phyloP scores from a whole-genome alignment of 2,113 vertebrate species.

The Syngnathoides biaculeatus region DNA sequence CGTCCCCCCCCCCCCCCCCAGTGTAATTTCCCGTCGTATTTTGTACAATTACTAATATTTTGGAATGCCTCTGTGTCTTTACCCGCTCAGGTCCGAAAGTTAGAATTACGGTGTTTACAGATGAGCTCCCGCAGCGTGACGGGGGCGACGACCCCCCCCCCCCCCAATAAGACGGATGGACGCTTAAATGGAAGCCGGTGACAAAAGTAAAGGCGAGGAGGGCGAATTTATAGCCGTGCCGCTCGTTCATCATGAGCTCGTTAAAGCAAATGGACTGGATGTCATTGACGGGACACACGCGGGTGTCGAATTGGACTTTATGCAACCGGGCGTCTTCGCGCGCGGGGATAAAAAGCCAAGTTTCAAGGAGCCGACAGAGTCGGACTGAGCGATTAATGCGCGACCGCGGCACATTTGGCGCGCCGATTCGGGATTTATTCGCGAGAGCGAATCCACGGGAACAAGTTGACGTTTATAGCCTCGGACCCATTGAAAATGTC shows the following conservation, averaged over 20 bases:
- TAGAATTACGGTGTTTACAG: constrained; percentile 47
- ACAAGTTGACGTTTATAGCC: constrained; percentile 50
- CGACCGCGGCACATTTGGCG: constrained; percentile 36
- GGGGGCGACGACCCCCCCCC: no score
- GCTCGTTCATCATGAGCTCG: constrained; percentile 50
- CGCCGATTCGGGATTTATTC: constrained; percentile 29
- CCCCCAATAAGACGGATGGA: constrained; percentile 27
- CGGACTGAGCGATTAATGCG: constrained; percentile 44
- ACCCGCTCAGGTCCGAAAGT: constrained; percentile 11
- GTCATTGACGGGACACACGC: constrained; percentile 40
- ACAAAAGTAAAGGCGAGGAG: constrained; percentile 34
- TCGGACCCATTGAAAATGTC: constrained; percentile 51
- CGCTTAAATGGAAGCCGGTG: constrained; percentile 37
- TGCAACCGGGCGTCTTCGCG: background rate
- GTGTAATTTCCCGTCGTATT: no score
- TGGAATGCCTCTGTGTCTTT: constrained; percentile 8
- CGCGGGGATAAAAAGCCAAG: background rate
- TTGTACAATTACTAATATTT: background rate
- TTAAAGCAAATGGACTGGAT: constrained; percentile 55
- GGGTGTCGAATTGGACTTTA: constrained; percentile 12
- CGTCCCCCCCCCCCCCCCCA: no score
- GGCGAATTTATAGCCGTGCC: constrained; percentile 45
- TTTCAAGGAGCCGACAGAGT: constrained; percentile 23
- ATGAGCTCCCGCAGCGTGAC: constrained; percentile 49
- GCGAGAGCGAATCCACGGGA: constrained; percentile 14